Conservation (phyloP, 2,888 invertebrate species). For the Lottia scabra region DNA sequence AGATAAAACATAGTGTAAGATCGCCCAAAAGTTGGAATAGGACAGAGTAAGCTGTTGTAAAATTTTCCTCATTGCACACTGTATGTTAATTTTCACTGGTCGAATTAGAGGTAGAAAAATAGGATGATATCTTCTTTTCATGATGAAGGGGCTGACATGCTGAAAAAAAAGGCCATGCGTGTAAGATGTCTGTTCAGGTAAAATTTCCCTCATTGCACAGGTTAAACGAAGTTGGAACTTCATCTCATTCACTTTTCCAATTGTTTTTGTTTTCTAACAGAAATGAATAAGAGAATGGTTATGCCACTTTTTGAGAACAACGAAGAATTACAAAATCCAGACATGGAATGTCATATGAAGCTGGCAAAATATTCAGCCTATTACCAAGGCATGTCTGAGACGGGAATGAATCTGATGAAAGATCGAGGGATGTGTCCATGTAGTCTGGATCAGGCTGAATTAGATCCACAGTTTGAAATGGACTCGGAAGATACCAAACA, state of each 20-base stretch:
- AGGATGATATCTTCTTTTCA: no score
- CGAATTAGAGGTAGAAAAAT: no score
- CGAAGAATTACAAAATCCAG: neutral
- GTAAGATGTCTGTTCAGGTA: no score
- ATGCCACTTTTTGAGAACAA: neutral
- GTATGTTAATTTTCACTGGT: no score
- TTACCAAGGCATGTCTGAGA: neutral
- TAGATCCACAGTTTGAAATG: neutral
- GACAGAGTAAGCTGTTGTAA: no score
- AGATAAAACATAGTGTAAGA: neutral
- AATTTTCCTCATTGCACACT: no score
- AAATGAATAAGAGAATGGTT: neutral
- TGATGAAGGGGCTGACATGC: no score
- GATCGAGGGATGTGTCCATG: neutral
- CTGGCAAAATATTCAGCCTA: neutral
- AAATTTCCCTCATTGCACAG: no score
- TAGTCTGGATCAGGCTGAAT: neutral
- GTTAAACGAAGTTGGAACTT: no score
- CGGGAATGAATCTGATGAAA: neutral
- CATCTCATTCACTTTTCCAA: no score
- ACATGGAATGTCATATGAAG: neutral
- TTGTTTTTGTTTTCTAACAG: neutral
- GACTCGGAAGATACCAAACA: neutral
- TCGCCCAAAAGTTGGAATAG: no score
- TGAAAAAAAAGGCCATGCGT: no score